phyloP scores from a whole-genome alignment of 2,888 invertebrate species.

The Sicus ferrugineus region DNA sequence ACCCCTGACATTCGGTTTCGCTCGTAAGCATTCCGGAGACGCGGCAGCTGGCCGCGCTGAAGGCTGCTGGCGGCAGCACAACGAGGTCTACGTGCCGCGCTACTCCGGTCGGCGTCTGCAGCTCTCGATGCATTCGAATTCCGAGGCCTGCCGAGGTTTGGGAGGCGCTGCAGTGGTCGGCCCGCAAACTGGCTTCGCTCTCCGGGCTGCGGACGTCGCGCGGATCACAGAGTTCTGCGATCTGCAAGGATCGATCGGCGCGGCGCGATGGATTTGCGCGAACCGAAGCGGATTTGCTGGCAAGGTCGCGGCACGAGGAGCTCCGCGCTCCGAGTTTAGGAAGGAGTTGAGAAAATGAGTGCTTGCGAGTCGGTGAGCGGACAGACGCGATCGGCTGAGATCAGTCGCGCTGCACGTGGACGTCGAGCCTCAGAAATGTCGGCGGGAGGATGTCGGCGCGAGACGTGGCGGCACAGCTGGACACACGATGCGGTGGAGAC shows the following conservation, averaged over 20 bases:
- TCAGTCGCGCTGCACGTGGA: background rate
- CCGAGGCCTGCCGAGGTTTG: too few relatives aligned
- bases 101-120: too few relatives aligned
- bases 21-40: too few relatives aligned
- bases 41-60: constrained; percentile 40
- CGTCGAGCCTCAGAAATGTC: constrained; percentile 9
- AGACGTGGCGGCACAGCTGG: constrained; percentile 29
- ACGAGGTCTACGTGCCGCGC: too few relatives aligned
- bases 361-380: constrained; percentile 15
- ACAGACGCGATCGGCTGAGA: background rate
- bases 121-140: too few relatives aligned
- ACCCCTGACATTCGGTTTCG: too few relatives aligned
- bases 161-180: too few relatives aligned
- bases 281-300: constrained; percentile 44
- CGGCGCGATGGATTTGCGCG: constrained; percentile 49
- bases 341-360: constrained; percentile 27
- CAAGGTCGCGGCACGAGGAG: background rate
- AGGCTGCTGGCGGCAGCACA: too few relatives aligned
- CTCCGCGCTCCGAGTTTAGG: constrained; percentile 16
- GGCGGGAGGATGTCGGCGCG: constrained; percentile 2
- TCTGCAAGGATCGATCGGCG: too few relatives aligned
- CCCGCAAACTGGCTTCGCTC: too few relatives aligned
- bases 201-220: too few relatives aligned
- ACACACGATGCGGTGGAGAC: constrained; percentile 11
- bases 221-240: too few relatives aligned